phyloP scores from a whole-genome alignment of 2,888 invertebrate species.

The Hydrotaea diabolus region DNA sequence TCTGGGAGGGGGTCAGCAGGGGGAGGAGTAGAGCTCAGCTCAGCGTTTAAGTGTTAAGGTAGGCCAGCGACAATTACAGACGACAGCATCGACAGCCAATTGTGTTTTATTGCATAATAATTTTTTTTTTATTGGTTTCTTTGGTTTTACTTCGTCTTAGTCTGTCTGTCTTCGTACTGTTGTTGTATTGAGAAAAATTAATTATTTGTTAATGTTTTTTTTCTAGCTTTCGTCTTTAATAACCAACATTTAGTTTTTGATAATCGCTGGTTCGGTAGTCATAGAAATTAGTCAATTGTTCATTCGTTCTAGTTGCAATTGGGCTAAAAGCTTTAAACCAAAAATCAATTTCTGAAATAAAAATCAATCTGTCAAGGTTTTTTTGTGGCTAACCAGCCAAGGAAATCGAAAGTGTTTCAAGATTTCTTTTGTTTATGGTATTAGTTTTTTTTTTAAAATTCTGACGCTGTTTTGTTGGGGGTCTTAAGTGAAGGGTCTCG shows the following conservation, averaged over 20 bases:
- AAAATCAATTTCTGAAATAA: background rate
- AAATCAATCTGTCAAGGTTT: conserved; percentile 15
- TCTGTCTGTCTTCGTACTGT: no score
- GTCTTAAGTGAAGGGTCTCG: background rate
- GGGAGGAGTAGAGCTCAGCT: background rate
- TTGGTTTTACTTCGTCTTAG: background rate
- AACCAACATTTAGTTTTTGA: background rate
- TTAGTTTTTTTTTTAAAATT: background rate
- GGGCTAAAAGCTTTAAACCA: background rate
- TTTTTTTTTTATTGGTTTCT: background rate
- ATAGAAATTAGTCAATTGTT: background rate
- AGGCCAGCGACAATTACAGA: background rate
- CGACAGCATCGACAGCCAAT: background rate
- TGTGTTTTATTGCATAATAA: conserved; percentile 1
- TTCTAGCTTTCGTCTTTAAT: background rate
- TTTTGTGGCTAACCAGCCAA: background rate
- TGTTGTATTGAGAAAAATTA: conserved; percentile 2
- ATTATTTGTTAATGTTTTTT: conserved; percentile 1
- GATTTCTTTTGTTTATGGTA: background rate
- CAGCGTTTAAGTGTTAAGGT: background rate
- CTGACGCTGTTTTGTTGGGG: background rate
- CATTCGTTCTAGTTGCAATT: conserved; percentile 5
- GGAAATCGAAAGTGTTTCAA: background rate
- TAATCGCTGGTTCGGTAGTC: background rate
- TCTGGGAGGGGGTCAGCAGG: no score